phyloP scores from a whole-genome alignment of 2,888 invertebrate species.

The Hemicrepidius hirtus region DNA sequence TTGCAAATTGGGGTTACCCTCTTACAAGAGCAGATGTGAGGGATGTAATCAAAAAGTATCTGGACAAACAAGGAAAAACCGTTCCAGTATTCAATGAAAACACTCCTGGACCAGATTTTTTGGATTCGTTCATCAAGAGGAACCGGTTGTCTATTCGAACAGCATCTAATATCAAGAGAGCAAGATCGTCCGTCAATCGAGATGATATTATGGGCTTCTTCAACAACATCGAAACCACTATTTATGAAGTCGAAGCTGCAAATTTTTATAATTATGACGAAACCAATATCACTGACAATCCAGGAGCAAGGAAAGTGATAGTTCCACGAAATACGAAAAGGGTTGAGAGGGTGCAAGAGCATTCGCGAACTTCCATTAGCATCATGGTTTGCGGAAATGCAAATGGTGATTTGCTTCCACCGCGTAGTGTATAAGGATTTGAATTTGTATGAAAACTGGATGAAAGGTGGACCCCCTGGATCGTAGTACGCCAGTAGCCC shows the following conservation, averaged over 20 bases:
- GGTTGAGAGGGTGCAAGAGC: not conserved
- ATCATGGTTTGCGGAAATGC: not conserved
- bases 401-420: not conserved
- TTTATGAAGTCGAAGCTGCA: not conserved
- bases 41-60: slow-evolving; percentile 35
- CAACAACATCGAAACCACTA: not conserved
- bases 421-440: not conserved
- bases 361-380: not conserved
- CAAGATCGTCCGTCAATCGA: slow-evolving; percentile 21
- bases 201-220: not conserved
- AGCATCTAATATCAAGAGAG: slow-evolving; percentile 38
- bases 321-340: slow-evolving; percentile 56
- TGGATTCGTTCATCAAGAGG: slow-evolving; percentile 19
- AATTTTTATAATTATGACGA: slow-evolving; percentile 64
- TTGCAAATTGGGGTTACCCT: slow-evolving; percentile 44
- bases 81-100: slow-evolving; percentile 30
- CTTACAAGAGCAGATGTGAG: slow-evolving; percentile 36
- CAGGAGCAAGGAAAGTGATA: slow-evolving; percentile 62
- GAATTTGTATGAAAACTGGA: not conserved
- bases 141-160: slow-evolving; percentile 30
- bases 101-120: slow-evolving; percentile 27
- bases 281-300: slow-evolving; percentile 57
- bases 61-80: slow-evolving; percentile 37
- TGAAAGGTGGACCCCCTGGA: not conserved
- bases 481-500: slow-evolving; percentile 31